Conservation (phyloP, 2,113 vertebrate species). For the Pelecanus crispus region DNA sequence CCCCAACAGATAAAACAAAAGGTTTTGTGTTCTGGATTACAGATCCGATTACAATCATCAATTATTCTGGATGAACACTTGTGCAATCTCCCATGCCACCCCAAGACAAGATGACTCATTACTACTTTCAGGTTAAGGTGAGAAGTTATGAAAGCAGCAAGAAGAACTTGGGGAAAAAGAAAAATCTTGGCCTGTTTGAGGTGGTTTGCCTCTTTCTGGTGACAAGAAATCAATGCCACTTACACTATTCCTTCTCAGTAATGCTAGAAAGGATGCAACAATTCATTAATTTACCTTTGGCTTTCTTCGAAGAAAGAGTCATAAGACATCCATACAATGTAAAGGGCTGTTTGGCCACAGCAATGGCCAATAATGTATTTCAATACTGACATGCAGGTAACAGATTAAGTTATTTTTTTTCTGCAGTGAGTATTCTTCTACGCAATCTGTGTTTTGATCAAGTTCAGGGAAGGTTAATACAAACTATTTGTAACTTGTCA, state of each 20-base stretch:
- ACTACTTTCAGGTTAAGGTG: not conserved
- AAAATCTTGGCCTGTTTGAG: not conserved
- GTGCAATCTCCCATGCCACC: not conserved
- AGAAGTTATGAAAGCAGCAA: not conserved
- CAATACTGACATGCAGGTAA: not conserved
- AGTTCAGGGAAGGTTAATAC: not conserved
- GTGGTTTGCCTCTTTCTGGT: not conserved
- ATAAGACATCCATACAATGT: not conserved
- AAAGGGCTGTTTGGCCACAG: not conserved
- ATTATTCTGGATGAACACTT: not conserved
- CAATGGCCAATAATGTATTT: not conserved
- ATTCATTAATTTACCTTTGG: not conserved
- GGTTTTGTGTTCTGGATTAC: not conserved
- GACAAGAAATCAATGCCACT: not conserved
- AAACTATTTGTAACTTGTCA: not conserved
- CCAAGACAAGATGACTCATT: not conserved
- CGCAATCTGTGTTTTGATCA: not conserved
- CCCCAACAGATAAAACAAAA: not conserved
- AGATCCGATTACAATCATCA: not conserved
- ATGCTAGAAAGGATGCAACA: not conserved
- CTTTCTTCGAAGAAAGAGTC: not conserved
- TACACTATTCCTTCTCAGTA: not conserved
- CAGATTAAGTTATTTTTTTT: not conserved
- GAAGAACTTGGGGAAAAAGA: not conserved
- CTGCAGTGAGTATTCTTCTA: not conserved